Base-by-base conservation (phyloP, 2,888 invertebrate genomes). In the Balanococcus diminutus region DNA sequence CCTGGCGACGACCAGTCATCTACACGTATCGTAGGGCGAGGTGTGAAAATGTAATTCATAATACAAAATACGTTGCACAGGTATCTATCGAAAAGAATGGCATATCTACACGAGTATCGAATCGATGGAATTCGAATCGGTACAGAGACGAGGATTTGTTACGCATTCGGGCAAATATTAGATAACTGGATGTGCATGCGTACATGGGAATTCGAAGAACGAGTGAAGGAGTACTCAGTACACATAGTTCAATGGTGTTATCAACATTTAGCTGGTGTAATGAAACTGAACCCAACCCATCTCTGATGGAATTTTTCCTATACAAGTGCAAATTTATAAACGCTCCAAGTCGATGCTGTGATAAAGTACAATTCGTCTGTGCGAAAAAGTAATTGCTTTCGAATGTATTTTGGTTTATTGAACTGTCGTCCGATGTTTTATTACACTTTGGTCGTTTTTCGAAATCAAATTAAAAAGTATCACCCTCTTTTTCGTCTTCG, bases 91-190 rank as follows among this genome's bases (percentile, higher is more conserved):
- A 51, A 67, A 67, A 67, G 61, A 67, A 67, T 67, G 61, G 61
- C 61, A 67, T 67, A 22, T 67, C 51, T 67, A 22, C 61, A 67
- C 25, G 25, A 67, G 61, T 67, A 67, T 67, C 61, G 61, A 67
- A 67, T 67, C 61, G 61, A 28, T 67, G 61, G 61, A 67, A 67
- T 67, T 67, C 61, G 25, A 67, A 28, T 67, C 19, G 3, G 19
- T 51, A 51, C 9, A 19, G 3, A 19, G 32, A 75, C 14, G n/a
- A 32, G 75, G 32, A 75, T 75, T 75, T 75, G 75, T 75, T 75
- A 75, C 75, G 75, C 75, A 32, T 75, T 75, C 75, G 31, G 32
- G 75, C 75, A 32, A 75, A 75, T 75, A 75, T 75, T 75, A 75
- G 32, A 32, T 75, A 75, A 75, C 75, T 75, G 25, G 75, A 75